A percentile compares a stretch with the other conserved stretches of the same genome.
phyloP scores from a whole-genome alignment of 2,888 invertebrate species.

The Melieria omissa region DNA sequence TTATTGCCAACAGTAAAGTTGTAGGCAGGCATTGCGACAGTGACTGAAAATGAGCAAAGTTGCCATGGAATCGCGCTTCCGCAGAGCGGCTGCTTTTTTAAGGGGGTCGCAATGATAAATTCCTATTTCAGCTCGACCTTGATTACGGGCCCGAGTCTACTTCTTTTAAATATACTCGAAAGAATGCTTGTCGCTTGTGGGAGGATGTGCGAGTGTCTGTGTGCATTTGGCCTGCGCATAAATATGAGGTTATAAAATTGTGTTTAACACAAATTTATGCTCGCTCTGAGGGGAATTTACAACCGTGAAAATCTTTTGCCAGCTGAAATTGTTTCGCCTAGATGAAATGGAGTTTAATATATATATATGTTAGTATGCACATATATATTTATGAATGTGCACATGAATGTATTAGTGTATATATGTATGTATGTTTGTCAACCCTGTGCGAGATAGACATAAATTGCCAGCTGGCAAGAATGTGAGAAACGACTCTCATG shows the following conservation, averaged over 20 bases:
- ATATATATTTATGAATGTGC: background rate
- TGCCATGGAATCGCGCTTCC: no score
- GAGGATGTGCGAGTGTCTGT: background rate
- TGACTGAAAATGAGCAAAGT: no score
- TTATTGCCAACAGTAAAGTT: no score
- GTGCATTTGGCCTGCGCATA: slow-evolving; percentile 14
- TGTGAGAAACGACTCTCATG: background rate
- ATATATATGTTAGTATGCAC: background rate
- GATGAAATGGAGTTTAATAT: background rate
- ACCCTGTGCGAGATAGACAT: background rate
- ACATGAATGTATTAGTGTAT: no score
- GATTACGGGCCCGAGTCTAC: slow-evolving; percentile 18
- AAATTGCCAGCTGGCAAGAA: background rate
- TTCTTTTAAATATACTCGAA: background rate
- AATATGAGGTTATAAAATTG: slow-evolving; percentile 42
- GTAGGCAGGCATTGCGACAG: no score
- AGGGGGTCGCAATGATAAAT: background rate
- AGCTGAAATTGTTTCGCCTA: background rate
- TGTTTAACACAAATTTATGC: slow-evolving; percentile 61
- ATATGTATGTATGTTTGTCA: no score
- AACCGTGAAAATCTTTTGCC: slow-evolving; percentile 29
- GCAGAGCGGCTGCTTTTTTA: background rate
- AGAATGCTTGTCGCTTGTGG: background rate
- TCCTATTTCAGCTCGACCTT: slow-evolving; percentile 30
- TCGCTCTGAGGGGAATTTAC: slow-evolving; percentile 40